phyloP scores from a whole-genome alignment of 1,140 invertebrate genomes.

The Drosophila tristis region DNA sequence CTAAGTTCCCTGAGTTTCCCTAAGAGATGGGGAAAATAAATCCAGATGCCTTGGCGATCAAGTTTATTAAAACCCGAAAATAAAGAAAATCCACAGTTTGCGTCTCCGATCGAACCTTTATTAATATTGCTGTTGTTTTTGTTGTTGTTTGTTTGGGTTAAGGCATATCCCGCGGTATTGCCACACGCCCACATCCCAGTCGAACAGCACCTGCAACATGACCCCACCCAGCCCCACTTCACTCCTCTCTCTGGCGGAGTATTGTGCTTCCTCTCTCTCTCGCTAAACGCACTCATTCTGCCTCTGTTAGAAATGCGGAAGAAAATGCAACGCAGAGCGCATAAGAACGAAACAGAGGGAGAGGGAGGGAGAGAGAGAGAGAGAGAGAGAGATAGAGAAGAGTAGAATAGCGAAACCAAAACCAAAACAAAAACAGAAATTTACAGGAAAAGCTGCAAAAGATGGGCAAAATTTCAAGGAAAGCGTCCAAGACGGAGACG shows the following conservation, averaged over 20 bases:
- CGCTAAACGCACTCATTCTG: not conserved
- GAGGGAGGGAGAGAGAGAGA: slow-evolving; percentile 17
- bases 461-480: no score
- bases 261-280: not conserved
- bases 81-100: no score
- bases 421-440: no score
- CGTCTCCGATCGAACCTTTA: no score
- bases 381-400: slow-evolving; percentile 19
- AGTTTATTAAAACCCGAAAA: no score
- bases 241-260: no score
- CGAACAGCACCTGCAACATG: slow-evolving; percentile 22
- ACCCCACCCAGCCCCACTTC: not conserved
- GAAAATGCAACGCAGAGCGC: slow-evolving; percentile 41
- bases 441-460: no score
- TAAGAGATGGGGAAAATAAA: no score
- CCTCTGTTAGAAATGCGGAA: slow-evolving; percentile 43
- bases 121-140: slow-evolving; percentile 17
- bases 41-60: no score
- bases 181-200: not conserved
- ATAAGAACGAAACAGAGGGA: slow-evolving; percentile 12
- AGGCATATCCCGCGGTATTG: no score
- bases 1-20: no score
- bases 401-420: slow-evolving; percentile 2
- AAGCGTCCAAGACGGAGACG: no score
- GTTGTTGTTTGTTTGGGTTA: not conserved